These are phyloP conservation scores for Pocota personata DNA, from an alignment of 2,888 invertebrate genomes.

Conservation along the genomic window DNA sequence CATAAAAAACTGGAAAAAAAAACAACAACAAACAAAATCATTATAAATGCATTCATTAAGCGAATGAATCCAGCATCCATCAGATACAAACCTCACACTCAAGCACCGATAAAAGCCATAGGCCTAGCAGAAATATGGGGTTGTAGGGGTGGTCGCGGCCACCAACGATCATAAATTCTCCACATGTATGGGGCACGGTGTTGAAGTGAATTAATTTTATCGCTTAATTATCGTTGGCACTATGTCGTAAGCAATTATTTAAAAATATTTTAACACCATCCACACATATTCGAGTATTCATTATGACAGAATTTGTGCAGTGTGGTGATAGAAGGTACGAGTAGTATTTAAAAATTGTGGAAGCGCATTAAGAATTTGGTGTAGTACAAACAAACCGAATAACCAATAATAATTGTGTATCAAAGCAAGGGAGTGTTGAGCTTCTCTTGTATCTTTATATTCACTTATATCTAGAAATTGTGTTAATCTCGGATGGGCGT, in stretches of 20 bases:
- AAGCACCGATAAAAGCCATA: constrained; percentile 31
- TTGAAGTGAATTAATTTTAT: constrained; percentile 83
- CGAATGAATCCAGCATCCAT: constrained; percentile 67
- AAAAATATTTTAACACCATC: constrained; percentile 64
- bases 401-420: no score
- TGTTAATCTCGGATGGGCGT: no score
- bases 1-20: constrained; percentile 11
- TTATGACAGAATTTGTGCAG: not conserved
- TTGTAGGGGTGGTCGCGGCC: constrained; percentile 24
- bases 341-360: not conserved
- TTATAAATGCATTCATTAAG: constrained; percentile 71
- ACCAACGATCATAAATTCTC: constrained; percentile 55
- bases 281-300: constrained; percentile 15
- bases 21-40: constrained; percentile 65
- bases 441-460: no score
- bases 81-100: constrained; percentile 54
- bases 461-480: no score
- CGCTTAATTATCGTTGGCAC: constrained; percentile 80
- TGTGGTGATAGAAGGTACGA: not conserved
- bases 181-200: constrained; percentile 78
- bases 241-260: constrained; percentile 64
- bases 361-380: no score
- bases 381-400: no score
- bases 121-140: constrained; percentile 31
- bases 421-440: no score